Percentiles rank a stretch among this genome's conserved stretches.
Evolutionary conservation across 2,888 invertebrate genomes (phyloP).

Genomic region (Dicranocentrus wangi): DNA sequence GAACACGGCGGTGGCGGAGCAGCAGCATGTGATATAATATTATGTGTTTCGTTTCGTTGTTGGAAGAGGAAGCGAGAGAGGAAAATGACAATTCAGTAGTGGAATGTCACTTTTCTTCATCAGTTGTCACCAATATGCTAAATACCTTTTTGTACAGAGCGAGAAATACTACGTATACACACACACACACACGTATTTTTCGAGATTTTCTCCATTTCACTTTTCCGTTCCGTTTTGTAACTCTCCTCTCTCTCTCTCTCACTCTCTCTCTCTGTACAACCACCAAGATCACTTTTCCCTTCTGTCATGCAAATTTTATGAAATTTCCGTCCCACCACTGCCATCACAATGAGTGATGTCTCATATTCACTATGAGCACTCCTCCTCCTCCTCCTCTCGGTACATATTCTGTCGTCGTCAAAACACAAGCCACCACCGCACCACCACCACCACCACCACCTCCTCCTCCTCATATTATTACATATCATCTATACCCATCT

Average conservation of each 20-base stretch:
- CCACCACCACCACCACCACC: no score
- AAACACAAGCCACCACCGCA: no score
- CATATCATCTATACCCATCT: no score
- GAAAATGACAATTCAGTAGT: slow-evolving; percentile 54
- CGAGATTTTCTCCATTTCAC: slow-evolving; percentile 9
- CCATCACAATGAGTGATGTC: slow-evolving; percentile 22
- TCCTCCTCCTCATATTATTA: no score
- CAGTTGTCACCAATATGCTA: slow-evolving; percentile 64
- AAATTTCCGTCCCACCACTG: slow-evolving; percentile 51
- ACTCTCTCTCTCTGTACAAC: not conserved
- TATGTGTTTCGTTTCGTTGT: no score
- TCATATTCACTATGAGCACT: no score
- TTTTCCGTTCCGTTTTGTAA: slow-evolving; percentile 29
- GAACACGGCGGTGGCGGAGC: not conserved
- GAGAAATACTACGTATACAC: slow-evolving; percentile 6
- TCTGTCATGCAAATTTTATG: slow-evolving; percentile 64
- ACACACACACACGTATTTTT: slow-evolving; percentile 1
- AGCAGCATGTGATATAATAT: no score
- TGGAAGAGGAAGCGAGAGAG: slow-evolving; percentile 1
- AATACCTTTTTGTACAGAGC: slow-evolving; percentile 41
- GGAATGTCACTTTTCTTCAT: slow-evolving; percentile 66
- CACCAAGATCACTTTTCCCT: slow-evolving; percentile 27
- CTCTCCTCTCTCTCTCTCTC: slow-evolving; percentile 17
- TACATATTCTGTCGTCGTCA: no score
- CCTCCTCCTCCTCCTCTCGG: no score